Percentiles rank a stretch among this genome's conserved stretches.
Evolutionary conservation across 2,113 vertebrate species (phyloP).

Genomic region (Sprattus sprattus): DNA sequence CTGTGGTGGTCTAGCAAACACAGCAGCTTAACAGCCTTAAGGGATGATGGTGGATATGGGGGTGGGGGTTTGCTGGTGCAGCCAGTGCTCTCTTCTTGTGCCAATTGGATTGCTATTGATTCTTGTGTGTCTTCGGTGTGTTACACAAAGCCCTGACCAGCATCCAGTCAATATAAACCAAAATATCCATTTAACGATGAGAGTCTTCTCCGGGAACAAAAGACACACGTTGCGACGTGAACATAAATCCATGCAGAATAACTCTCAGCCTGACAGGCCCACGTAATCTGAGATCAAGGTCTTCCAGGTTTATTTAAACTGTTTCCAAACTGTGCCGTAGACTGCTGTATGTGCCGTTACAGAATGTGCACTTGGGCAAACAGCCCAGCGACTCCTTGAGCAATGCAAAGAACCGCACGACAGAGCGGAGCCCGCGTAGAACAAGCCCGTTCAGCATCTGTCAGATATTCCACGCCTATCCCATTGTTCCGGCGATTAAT

Average conservation of each 20-base stretch:
- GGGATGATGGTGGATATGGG: not conserved
- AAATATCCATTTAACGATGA: constrained; percentile 30
- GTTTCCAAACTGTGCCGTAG: not conserved
- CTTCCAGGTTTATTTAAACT: not conserved
- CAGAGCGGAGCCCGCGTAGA: not conserved
- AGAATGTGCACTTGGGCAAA: not conserved
- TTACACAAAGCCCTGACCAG: constrained; percentile 23
- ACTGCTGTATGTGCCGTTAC: not conserved
- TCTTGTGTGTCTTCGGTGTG: constrained; percentile 29
- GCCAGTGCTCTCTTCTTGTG: constrained; percentile 34
- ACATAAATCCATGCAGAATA: constrained; percentile 22
- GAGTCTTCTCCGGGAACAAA: not conserved
- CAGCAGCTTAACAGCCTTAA: constrained; percentile 32
- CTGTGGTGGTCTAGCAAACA: constrained; percentile 22
- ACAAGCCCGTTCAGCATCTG: constrained; percentile 29
- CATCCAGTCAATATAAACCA: constrained; percentile 34
- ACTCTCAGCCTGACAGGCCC: constrained; percentile 19
- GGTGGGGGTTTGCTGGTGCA: not conserved
- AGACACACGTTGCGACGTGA: constrained; percentile 24
- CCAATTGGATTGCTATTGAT: constrained; percentile 51
- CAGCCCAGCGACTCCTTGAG: not conserved
- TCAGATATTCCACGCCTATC: constrained; percentile 33
- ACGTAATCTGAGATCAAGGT: constrained; percentile 15
- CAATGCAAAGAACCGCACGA: not conserved
- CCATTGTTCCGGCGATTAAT: constrained; percentile 33